These are phyloP conservation scores for Tangara arthus DNA, from an alignment of 2,797 vertebrate species.

Conservation along the genomic window DNA sequence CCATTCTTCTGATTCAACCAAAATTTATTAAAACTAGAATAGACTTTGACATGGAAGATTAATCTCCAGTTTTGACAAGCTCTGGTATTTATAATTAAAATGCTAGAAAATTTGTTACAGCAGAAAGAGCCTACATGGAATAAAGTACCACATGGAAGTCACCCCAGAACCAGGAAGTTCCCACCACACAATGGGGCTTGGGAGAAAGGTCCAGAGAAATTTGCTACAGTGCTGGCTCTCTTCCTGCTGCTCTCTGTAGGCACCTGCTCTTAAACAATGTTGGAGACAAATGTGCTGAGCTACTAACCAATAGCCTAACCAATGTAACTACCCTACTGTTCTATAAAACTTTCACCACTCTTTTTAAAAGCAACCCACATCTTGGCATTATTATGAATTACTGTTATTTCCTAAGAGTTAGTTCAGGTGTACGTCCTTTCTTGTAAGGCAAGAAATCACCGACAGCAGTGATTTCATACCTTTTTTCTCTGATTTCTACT, in stretches of 20 bases:
- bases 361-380: not conserved
- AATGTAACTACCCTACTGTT: not conserved
- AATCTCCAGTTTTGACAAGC: not conserved
- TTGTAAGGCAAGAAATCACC: not conserved
- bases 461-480: not conserved
- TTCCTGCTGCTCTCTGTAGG: not conserved
- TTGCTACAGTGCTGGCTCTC: accelerated
- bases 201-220: not conserved
- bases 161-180: not conserved
- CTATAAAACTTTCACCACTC: not conserved
- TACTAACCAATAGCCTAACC: not conserved
- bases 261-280: not conserved
- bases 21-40: not conserved
- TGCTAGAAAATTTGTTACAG: not conserved
- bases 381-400: not conserved
- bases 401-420: not conserved
- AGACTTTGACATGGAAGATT: not conserved
- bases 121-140: not conserved
- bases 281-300: not conserved
- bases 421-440: not conserved
- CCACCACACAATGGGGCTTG: accelerated
- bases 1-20: not conserved
- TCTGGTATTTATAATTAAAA: not conserved
- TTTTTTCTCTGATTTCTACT: not conserved
- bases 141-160: not conserved